phyloP scores from a whole-genome alignment of 1,140 invertebrate species.

The Drosophila lacertosa region DNA sequence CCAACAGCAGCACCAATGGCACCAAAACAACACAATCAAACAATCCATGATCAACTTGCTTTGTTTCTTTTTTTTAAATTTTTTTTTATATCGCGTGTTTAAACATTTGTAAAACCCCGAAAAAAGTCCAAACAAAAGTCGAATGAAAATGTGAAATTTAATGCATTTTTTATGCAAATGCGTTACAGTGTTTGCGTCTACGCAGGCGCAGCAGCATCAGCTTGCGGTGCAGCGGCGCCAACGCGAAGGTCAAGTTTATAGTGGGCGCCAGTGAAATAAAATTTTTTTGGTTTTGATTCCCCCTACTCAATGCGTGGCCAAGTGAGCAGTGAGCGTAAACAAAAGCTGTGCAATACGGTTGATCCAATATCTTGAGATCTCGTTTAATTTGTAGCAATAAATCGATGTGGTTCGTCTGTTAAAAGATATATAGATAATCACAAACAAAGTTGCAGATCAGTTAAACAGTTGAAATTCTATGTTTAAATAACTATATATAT shows the following conservation, averaged over 20 bases:
- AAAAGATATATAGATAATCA: too few relatives aligned
- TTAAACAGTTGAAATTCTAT: too few relatives aligned
- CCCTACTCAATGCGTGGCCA: too few relatives aligned
- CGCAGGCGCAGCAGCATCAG: constrained; percentile 1
- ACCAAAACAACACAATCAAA: constrained; percentile 6
- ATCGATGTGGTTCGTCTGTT: too few relatives aligned
- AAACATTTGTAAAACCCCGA: constrained; percentile 21
- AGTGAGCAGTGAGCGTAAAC: background rate
- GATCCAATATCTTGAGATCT: too few relatives aligned
- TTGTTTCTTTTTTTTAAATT: constrained; percentile 17
- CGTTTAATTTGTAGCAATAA: too few relatives aligned
- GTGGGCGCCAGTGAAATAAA: constrained; percentile 11
- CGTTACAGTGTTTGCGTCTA: background rate
- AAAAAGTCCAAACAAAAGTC: constrained; percentile 11
- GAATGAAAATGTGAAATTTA: constrained; percentile 44
- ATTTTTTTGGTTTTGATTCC: background rate
- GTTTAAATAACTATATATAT: too few relatives aligned
- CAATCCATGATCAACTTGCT: constrained; percentile 17
- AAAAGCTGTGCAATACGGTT: background rate
- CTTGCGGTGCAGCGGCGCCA: background rate
- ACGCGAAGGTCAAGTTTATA: constrained; percentile 49
- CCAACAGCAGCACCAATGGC: constrained; percentile 41
- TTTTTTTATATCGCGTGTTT: constrained; percentile 31
- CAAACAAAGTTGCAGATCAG: too few relatives aligned
- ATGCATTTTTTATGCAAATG: constrained; percentile 45